phyloP scores from a whole-genome alignment of 2,888 invertebrate genomes.

The Brachyopa scutellaris region DNA sequence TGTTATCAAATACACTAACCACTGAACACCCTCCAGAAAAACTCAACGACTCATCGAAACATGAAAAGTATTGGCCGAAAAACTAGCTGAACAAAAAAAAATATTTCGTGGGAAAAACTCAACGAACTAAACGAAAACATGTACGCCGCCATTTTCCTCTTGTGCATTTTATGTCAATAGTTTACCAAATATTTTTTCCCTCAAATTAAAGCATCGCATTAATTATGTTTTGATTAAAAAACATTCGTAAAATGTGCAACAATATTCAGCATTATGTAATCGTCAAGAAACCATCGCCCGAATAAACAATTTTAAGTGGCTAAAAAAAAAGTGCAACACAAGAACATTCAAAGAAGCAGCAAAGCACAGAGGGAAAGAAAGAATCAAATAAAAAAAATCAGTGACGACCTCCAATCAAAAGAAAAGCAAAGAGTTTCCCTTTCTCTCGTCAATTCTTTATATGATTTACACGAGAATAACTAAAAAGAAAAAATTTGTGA shows the following conservation, averaged over 20 bases:
- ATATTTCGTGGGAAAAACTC: conserved; percentile 73
- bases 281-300: conserved; percentile 56
- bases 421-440: conserved; percentile 65
- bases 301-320: conserved; percentile 63
- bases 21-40: conserved; percentile 4
- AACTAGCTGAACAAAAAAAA: conserved; percentile 43
- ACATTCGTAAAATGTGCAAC: conserved; percentile 72
- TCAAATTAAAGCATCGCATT: conserved; percentile 59
- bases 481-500: conserved; percentile 55
- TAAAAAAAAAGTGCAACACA: conserved; percentile 61
- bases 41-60: conserved; percentile 11
- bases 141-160: conserved; percentile 78
- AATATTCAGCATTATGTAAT: conserved; percentile 75
- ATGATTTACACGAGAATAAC: conserved; percentile 66
- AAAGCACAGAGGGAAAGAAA: conserved; percentile 63
- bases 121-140: conserved; percentile 75
- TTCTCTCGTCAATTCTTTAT: conserved; percentile 48
- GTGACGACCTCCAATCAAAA: conserved; percentile 72
- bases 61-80: conserved; percentile 1
- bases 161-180: conserved; percentile 77
- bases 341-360: conserved; percentile 62
- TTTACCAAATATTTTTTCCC: conserved; percentile 73
- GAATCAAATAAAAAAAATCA: conserved; percentile 57
- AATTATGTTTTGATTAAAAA: conserved; percentile 72
- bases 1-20: not conserved